Evolutionary conservation across 2,113 vertebrate genomes (phyloP).

Genomic region (Ochotona curzoniae): DNA sequence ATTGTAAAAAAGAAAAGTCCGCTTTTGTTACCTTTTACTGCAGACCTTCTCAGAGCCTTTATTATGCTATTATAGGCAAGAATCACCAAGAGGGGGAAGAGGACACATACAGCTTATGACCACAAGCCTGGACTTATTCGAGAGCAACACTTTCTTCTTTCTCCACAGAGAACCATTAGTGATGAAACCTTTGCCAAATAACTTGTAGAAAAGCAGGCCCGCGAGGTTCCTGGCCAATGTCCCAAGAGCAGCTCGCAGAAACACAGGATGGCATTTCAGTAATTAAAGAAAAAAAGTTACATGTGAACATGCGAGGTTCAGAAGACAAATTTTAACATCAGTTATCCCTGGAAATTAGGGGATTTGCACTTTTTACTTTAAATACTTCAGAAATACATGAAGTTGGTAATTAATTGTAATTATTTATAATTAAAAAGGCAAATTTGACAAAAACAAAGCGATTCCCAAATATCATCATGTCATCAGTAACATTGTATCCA

Average conservation of each 20-base stretch:
- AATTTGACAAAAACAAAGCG: not conserved
- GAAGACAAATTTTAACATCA: constrained; percentile 22
- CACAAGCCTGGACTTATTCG: not conserved
- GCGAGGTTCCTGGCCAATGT: constrained; percentile 58
- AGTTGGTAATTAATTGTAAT: no score
- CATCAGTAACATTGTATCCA: not conserved
- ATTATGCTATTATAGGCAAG: not conserved
- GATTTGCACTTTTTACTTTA: constrained; percentile 20
- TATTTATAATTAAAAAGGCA: constrained; percentile 42
- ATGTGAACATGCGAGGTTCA: not conserved
- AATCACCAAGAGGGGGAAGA: not conserved
- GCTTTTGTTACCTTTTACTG: not conserved
- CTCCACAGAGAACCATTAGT: constrained; percentile 32
- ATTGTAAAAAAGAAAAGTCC: no score
- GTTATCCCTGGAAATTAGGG: constrained; percentile 8
- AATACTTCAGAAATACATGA: constrained; percentile 31
- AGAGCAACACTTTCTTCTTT: constrained; percentile 19
- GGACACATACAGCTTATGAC: constrained; percentile 12
- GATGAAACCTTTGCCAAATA: constrained; percentile 57
- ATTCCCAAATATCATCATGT: not conserved
- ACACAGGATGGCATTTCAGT: constrained; percentile 28
- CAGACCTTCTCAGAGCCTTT: constrained; percentile 63
- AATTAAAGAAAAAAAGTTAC: constrained; percentile 15
- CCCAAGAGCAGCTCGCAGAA: constrained; percentile 59
- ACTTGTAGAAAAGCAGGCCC: constrained; percentile 46